These are phyloP conservation scores for Notechis scutatus DNA, from an alignment of 2,113 vertebrate genomes.

Conservation along the genomic window DNA sequence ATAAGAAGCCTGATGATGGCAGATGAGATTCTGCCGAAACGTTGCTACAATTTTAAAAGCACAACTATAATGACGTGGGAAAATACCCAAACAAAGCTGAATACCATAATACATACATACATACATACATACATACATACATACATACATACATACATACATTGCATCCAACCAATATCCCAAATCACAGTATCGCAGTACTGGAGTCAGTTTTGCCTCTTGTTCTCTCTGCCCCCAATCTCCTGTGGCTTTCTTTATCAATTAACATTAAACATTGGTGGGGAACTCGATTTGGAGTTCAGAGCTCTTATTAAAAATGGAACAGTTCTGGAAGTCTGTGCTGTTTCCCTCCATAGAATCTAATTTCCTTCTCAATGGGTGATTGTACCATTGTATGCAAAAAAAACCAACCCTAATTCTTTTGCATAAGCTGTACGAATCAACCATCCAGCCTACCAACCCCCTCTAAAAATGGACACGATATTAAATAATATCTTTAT, in stretches of 20 bases:
- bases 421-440: neutral
- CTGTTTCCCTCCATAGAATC: neutral
- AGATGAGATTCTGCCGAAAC: too few relatives aligned
- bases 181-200: neutral
- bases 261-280: neutral
- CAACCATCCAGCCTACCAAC: neutral
- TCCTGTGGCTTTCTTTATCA: neutral
- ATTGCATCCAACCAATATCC: neutral
- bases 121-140: too few relatives aligned
- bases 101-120: too few relatives aligned
- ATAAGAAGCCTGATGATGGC: too few relatives aligned
- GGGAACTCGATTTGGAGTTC: neutral
- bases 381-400: neutral
- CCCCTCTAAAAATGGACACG: neutral
- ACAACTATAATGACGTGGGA: too few relatives aligned
- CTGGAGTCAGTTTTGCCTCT: neutral
- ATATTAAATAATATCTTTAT: conserved; percentile 10
- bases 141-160: too few relatives aligned
- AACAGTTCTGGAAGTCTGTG: neutral
- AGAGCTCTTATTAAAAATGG: neutral
- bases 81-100: too few relatives aligned
- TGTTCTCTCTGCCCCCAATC: neutral
- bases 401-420: neutral
- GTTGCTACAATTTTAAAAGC: too few relatives aligned
- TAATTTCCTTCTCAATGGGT: neutral